These are phyloP conservation scores for Cromileptes altivelis DNA, from an alignment of 2,113 vertebrate genomes.

Conservation along the genomic window DNA sequence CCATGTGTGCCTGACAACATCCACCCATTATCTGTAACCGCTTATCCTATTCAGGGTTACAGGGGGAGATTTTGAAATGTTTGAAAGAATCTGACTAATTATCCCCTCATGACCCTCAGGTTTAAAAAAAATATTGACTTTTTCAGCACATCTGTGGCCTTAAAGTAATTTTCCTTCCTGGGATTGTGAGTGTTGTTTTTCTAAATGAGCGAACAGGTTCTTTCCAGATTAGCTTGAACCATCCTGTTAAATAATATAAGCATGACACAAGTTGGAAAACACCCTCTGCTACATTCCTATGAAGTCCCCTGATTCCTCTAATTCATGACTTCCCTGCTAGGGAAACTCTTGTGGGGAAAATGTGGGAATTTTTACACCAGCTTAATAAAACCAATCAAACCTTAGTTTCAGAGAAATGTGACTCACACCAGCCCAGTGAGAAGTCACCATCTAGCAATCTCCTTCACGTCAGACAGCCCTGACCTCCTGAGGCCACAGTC, in stretches of 20 bases:
- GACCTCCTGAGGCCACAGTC: constrained; percentile 8
- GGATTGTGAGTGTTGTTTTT: constrained; percentile 43
- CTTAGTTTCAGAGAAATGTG: background rate
- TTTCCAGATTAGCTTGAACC: constrained; percentile 16
- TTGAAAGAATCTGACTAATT: background rate
- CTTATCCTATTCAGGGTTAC: too few species aligned
- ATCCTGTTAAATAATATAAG: background rate
- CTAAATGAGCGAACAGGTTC: background rate
- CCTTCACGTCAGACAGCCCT: background rate
- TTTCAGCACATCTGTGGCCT: background rate
- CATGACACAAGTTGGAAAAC: constrained; percentile 8
- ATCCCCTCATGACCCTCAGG: background rate
- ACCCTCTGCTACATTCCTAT: background rate
- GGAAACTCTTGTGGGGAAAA: background rate
- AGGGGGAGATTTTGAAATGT: background rate
- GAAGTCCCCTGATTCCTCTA: background rate
- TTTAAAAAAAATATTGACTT: constrained; percentile 15
- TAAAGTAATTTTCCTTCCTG: constrained; percentile 45
- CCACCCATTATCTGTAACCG: too few species aligned
- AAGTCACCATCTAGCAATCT: background rate
- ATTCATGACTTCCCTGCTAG: background rate
- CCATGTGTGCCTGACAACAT: background rate
- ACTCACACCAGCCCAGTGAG: background rate
- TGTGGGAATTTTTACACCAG: background rate
- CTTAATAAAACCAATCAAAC: background rate